Evolutionary conservation across 1,140 invertebrate species (phyloP).

Genomic region (Caenorhabditis briggsae): DNA sequence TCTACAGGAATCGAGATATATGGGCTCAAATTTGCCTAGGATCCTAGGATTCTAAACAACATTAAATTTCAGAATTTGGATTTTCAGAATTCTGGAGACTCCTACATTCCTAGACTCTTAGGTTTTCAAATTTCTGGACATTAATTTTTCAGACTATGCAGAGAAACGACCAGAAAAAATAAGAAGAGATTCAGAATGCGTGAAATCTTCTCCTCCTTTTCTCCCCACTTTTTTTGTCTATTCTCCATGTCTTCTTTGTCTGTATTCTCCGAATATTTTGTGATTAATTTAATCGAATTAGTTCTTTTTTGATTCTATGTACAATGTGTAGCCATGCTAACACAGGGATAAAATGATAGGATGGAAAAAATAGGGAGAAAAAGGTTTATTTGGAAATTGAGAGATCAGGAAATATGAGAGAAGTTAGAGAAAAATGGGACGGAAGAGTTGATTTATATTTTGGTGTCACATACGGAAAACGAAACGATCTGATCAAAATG

Average conservation of each 20-base stretch:
- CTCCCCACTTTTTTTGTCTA: not conserved
- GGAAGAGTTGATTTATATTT: conserved; percentile 37
- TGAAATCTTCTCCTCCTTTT: not conserved
- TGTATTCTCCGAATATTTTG: conserved; percentile 5
- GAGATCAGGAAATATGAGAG: not conserved
- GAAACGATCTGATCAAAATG: too few species aligned
- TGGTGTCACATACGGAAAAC: not conserved
- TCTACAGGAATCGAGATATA: too few species aligned
- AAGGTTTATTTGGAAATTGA: not conserved
- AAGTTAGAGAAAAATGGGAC: not conserved
- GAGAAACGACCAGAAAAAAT: not conserved
- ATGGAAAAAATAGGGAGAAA: not conserved
- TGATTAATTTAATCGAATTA: conserved; percentile 56
- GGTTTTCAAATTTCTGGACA: too few species aligned
- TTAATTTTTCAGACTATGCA: too few species aligned
- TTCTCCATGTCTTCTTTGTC: too few species aligned
- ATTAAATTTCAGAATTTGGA: too few species aligned
- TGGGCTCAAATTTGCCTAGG: too few species aligned
- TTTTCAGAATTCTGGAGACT: too few species aligned
- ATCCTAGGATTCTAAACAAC: too few species aligned
- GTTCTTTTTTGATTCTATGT: not conserved
- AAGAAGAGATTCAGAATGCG: conserved; percentile 1
- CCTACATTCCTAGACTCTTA: too few species aligned
- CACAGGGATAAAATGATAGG: not conserved
- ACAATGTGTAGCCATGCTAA: not conserved